phyloP scores from a whole-genome alignment of 2,888 invertebrate genomes.

The Xestoiulus laeticollis region DNA sequence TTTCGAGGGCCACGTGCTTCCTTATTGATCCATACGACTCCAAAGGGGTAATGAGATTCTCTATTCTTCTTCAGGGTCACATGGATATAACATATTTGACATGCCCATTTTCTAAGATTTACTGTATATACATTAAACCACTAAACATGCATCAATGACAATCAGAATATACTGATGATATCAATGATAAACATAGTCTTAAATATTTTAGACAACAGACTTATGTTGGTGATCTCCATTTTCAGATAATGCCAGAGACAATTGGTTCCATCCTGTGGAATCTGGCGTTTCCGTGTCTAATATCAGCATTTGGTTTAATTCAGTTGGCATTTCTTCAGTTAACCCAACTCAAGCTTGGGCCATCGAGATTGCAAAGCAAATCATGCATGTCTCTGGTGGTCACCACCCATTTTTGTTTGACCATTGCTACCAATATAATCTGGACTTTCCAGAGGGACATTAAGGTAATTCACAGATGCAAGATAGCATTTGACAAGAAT shows the following conservation, averaged over 20 bases:
- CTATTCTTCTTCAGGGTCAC: background rate
- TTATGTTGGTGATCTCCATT: background rate
- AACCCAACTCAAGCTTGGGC: constrained; percentile 69
- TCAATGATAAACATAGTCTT: too few relatives aligned
- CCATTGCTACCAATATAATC: constrained; percentile 67
- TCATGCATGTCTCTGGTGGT: constrained; percentile 68
- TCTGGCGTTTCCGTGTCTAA: constrained; percentile 70
- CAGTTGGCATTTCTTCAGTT: constrained; percentile 70
- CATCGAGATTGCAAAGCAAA: constrained; percentile 67
- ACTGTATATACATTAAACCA: too few relatives aligned
- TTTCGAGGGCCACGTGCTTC: constrained; percentile 67
- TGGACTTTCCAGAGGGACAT: constrained; percentile 62
- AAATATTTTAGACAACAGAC: background rate
- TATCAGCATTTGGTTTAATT: constrained; percentile 70
- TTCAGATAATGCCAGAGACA: constrained; percentile 67
- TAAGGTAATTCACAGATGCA: constrained; percentile 57
- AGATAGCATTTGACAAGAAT: background rate
- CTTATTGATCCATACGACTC: constrained; percentile 71
- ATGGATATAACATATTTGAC: too few relatives aligned
- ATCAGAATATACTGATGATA: too few relatives aligned
- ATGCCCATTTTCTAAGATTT: too few relatives aligned
- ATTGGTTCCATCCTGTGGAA: constrained; percentile 69
- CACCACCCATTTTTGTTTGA: constrained; percentile 68
- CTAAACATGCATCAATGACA: too few relatives aligned
- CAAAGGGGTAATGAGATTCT: constrained; percentile 63